These are phyloP conservation scores for Eudyptes chrysolophus DNA, from an alignment of 2,113 vertebrate species.

Conservation along the genomic window DNA sequence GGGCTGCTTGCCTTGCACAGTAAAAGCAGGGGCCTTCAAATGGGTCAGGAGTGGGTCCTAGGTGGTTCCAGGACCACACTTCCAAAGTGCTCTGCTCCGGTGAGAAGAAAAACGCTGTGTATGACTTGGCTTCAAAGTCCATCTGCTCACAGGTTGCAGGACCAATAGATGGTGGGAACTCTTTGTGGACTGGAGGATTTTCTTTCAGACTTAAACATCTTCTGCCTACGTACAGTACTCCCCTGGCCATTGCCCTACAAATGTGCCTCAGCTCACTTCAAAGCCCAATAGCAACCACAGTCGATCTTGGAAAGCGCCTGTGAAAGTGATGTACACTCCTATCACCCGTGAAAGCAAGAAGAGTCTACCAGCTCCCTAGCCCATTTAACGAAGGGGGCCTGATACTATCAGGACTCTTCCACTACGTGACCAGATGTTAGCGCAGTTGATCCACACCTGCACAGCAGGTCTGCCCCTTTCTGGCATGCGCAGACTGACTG, in stretches of 20 bases:
- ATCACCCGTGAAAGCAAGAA: neutral
- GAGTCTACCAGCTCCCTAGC: neutral
- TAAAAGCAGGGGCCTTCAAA: neutral
- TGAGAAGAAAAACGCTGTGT: neutral
- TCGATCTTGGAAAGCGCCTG: fast-evolving
- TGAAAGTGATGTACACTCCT: neutral
- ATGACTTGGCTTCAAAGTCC: neutral
- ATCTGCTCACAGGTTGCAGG: neutral
- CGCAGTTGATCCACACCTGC: neutral
- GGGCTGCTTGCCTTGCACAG: neutral
- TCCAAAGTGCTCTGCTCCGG: neutral
- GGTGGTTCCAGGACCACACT: neutral
- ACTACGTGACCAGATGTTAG: neutral
- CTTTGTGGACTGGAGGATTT: neutral
- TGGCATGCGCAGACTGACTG: neutral
- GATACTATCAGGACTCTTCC: neutral
- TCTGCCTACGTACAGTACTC: neutral
- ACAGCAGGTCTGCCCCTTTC: neutral
- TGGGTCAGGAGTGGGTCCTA: neutral
- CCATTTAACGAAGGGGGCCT: neutral
- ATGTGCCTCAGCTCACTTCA: neutral
- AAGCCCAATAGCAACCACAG: neutral
- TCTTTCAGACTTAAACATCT: neutral
- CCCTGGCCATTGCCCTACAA: neutral
- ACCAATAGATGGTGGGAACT: neutral